These are phyloP conservation scores for Zhengitettix transpicula DNA, from an alignment of 2,888 invertebrate species.

Conservation along the genomic window DNA sequence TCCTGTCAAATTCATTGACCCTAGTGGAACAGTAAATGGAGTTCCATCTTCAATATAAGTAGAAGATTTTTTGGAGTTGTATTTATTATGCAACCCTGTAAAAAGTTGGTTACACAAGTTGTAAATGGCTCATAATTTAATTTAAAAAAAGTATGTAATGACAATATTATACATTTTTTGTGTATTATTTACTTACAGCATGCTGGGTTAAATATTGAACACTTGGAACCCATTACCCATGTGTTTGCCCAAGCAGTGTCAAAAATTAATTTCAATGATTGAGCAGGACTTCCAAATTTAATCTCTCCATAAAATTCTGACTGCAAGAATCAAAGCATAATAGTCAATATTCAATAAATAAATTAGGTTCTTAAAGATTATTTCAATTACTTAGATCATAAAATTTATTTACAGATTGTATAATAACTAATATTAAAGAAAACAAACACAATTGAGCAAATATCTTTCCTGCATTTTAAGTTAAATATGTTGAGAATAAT, in stretches of 20 bases:
- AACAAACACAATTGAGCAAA: too few relatives aligned
- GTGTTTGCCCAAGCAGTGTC: slow-evolving; percentile 32
- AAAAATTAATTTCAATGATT: slow-evolving; percentile 29
- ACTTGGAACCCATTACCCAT: slow-evolving; percentile 30
- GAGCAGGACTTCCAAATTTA: slow-evolving; percentile 28
- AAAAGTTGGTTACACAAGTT: slow-evolving; percentile 4
- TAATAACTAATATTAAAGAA: too few relatives aligned
- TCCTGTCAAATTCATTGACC: slow-evolving; percentile 41
- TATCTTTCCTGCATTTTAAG: too few relatives aligned
- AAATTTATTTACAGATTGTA: too few relatives aligned
- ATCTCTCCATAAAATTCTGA: slow-evolving; percentile 31
- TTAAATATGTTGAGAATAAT: too few relatives aligned
- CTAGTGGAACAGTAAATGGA: slow-evolving; percentile 34
- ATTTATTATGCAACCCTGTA: slow-evolving; percentile 46
- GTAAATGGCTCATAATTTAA: too few relatives aligned
- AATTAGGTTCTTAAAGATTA: background rate
- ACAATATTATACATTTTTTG: slow-evolving; percentile 43
- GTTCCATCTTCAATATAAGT: slow-evolving; percentile 45
- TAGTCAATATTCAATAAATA: background rate
- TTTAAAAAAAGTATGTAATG: too few relatives aligned
- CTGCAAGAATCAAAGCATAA: slow-evolving; percentile 19
- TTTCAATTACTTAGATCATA: background rate
- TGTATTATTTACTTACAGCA: slow-evolving; percentile 28
- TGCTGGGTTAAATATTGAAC: slow-evolving; percentile 23
- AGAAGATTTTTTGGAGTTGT: slow-evolving; percentile 46